Base-by-base conservation (phyloP, 2,797 vertebrate genomes). In the Rhinichthys osculus region DNA sequence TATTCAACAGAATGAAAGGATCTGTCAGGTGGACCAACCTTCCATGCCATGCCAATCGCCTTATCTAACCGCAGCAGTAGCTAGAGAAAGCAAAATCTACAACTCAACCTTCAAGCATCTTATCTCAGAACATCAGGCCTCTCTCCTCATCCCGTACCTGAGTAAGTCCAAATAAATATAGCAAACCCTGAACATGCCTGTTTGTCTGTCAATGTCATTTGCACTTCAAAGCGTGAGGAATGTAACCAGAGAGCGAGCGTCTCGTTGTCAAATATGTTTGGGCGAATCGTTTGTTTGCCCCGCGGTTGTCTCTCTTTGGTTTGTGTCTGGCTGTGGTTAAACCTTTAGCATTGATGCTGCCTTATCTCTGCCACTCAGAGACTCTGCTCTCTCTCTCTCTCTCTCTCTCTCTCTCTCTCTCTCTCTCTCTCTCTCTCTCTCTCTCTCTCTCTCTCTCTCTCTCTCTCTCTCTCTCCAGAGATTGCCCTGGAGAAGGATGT, bases 341-440 rank as follows among this genome's bases (percentile, higher is more conserved):
- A 89, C 84, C 87, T 80, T 82, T 78, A 85, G 86, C 84, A 88
- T 78, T 88, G 86, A 87, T 76, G 82, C 66, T 23, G 66, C 78
- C 90, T 91, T 90, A 91, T 91, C 89, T 82, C 83, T 70, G 35
- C 62, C 47, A 80, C 88, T 90, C 90, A 90, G 90, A 85, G 87
- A 82, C 66, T 86, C 54, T 6, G 14, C 17, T 54, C 6, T 19
- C 17, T 54, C 52, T 54, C 52, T n/a, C 54, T 54, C 52, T 57
- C 54, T 23, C 69, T 42, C 78, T 7, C 77, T 13, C 77, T 19
- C 59, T 30, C 71, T 74, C 23, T 14, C n/a, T 5, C 78, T 78
- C 76, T 77, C 87, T 11, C 21, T 7, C 77, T 78, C 47, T 3
- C 5, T 17, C 50, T 52, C 50, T 47, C 47, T 47, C 44, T 23